Percentiles rank a stretch among this genome's conserved stretches.
These are phyloP conservation scores for Boulengeromyrus knoepffleri DNA, from an alignment of 2,113 vertebrate species.

Conservation along the genomic window DNA sequence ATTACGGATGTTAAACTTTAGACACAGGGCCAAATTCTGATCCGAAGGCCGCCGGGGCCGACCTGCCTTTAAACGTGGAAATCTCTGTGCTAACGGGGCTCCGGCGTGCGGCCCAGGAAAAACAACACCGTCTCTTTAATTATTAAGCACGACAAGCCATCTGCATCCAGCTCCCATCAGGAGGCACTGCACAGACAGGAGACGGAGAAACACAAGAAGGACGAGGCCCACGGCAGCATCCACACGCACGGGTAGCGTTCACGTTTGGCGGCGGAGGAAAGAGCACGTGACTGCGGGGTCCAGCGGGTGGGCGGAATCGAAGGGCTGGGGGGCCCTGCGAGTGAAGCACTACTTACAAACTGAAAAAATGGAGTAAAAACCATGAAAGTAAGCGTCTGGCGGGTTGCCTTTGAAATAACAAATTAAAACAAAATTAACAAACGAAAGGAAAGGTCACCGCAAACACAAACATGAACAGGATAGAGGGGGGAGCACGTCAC, in stretches of 20 bases:
- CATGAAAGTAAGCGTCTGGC: conserved; percentile 85
- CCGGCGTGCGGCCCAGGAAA: conserved; percentile 11
- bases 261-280: conserved; percentile 31
- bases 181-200: conserved; percentile 38
- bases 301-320: not conserved
- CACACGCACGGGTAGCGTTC: conserved; percentile 30
- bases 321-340: conserved; percentile 29
- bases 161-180: conserved; percentile 36
- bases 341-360: conserved; percentile 86
- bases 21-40: not conserved
- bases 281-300: conserved; percentile 45
- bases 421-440: conserved; percentile 71
- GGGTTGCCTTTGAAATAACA: conserved; percentile 79
- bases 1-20: not conserved
- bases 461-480: conserved; percentile 34
- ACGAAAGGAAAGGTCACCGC: conserved; percentile 35
- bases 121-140: conserved; percentile 57
- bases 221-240: conserved; percentile 21
- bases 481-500: conserved; percentile 24
- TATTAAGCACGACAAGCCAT: conserved; percentile 38
- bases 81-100: not conserved
- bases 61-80: not conserved
- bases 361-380: conserved; percentile 90
- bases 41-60: not conserved
- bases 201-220: not conserved